Evolutionary conservation across 2,797 vertebrate genomes (phyloP).

Genomic region (Muraenolepis orangiensis): DNA sequence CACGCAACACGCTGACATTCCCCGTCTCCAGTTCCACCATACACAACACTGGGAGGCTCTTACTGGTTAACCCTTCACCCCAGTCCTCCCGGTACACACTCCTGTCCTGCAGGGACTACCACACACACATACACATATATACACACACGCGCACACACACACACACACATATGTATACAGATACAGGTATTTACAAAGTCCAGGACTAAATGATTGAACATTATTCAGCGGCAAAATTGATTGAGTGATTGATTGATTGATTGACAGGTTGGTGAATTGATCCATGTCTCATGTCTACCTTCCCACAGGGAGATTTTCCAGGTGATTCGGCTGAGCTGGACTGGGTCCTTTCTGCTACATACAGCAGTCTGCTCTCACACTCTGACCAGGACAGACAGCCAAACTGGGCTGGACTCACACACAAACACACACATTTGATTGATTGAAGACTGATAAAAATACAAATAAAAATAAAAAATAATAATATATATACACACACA

Average conservation of each 20-base stretch:
- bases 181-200: background rate
- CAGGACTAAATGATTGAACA: background rate
- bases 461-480: too few species aligned
- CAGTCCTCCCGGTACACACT: slow-evolving; percentile 75
- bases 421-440: slow-evolving; percentile 15
- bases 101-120: slow-evolving; percentile 54
- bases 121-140: slow-evolving; percentile 6
- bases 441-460: too few species aligned
- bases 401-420: slow-evolving; percentile 61
- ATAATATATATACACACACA: too few species aligned
- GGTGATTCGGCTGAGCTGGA: slow-evolving; percentile 11
- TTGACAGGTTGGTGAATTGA: background rate
- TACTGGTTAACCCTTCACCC: slow-evolving; percentile 72
- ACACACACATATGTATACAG: background rate
- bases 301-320: slow-evolving; percentile 8
- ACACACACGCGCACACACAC: background rate
- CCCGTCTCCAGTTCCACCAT: slow-evolving; percentile 62
- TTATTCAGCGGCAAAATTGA: background rate
- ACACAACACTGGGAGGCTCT: slow-evolving; percentile 68
- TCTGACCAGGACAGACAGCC: slow-evolving; percentile 67
- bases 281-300: slow-evolving; percentile 31
- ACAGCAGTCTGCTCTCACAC: slow-evolving; percentile 66
- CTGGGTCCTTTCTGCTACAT: slow-evolving; percentile 65
- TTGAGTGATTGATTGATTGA: background rate
- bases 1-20: slow-evolving; percentile 48